Conservation (phyloP, 53 echinoderm and acorn worm species). For the Antedon mediterranea region DNA sequence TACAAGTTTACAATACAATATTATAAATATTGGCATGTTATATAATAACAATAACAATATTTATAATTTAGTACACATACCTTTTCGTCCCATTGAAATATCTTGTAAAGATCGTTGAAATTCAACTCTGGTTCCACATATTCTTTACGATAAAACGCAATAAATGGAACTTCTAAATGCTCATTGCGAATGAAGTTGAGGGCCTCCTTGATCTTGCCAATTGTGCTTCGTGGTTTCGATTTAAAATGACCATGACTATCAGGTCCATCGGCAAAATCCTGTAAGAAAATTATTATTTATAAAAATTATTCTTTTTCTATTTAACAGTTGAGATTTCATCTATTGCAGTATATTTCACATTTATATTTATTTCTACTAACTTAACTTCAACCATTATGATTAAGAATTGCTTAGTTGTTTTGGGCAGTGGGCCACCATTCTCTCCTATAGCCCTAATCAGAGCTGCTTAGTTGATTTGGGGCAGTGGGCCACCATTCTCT, state of each 20-base stretch:
- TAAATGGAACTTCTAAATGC: conserved; percentile 98
- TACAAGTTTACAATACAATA: neutral
- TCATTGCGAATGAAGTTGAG: conserved; percentile 96
- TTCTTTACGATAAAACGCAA: conserved; percentile 96
- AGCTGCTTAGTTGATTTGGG: too few relatives aligned
- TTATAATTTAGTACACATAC: conserved; percentile 35
- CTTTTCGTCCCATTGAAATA: conserved; percentile 99
- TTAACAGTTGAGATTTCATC: too few relatives aligned
- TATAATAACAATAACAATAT: neutral
- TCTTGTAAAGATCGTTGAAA: conserved; percentile 88
- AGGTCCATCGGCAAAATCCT: conserved; percentile 78
- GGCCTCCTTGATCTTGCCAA: conserved; percentile 88
- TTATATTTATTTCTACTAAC: too few relatives aligned
- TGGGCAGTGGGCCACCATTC: too few relatives aligned
- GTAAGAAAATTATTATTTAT: neutral
- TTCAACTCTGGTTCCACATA: conserved; percentile 98
- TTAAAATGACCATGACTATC: conserved; percentile 51
- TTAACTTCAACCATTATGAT: too few relatives aligned
- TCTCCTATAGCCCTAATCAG: too few relatives aligned
- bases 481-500: too few relatives aligned
- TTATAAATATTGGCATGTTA: neutral
- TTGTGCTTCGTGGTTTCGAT: conserved; percentile 72
- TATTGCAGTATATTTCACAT: too few relatives aligned
- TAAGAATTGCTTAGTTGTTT: too few relatives aligned
- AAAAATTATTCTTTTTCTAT: too few relatives aligned